Percentiles rank a stretch among this genome's conserved stretches.
Conservation (phyloP, 1,140 invertebrate genomes). For the Drepana arcuata region DNA sequence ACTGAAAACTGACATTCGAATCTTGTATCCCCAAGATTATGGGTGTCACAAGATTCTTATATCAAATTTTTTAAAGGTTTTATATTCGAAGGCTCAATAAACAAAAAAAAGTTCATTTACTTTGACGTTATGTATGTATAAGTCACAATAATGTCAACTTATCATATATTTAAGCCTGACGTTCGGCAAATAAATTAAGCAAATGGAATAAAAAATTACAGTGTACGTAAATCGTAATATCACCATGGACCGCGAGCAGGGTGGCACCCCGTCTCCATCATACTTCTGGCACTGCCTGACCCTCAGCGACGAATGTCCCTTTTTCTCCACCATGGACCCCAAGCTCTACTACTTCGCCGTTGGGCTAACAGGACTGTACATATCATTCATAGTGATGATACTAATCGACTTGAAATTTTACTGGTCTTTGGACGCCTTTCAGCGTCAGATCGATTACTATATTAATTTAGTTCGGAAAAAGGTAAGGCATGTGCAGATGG, state of each 20-base stretch:
- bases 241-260: slow-evolving; percentile 24
- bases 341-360: slow-evolving; percentile 40
- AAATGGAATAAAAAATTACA: slow-evolving; percentile 8
- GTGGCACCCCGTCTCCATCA: slow-evolving; percentile 18
- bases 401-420: slow-evolving; percentile 42
- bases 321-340: slow-evolving; percentile 27
- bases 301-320: slow-evolving; percentile 36
- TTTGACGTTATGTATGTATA: too few species aligned
- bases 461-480: slow-evolving; percentile 39
- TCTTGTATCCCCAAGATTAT: too few species aligned
- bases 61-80: too few species aligned
- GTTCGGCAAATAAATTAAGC: too few species aligned
- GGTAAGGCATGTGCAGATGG: slow-evolving; percentile 31
- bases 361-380: slow-evolving; percentile 25
- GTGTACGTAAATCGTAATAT: slow-evolving; percentile 4
- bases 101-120: too few species aligned
- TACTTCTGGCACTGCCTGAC: slow-evolving; percentile 49
- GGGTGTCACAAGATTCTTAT: too few species aligned
- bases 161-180: too few species aligned
- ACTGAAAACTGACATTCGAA: too few species aligned
- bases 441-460: slow-evolving; percentile 34
- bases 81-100: too few species aligned
- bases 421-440: slow-evolving; percentile 36
- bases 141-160: too few species aligned
- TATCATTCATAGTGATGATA: slow-evolving; percentile 30